A percentile compares a stretch with the other conserved stretches of the same genome.
Conservation (phyloP, 2,113 vertebrate genomes). For the Diadophis punctatus region DNA sequence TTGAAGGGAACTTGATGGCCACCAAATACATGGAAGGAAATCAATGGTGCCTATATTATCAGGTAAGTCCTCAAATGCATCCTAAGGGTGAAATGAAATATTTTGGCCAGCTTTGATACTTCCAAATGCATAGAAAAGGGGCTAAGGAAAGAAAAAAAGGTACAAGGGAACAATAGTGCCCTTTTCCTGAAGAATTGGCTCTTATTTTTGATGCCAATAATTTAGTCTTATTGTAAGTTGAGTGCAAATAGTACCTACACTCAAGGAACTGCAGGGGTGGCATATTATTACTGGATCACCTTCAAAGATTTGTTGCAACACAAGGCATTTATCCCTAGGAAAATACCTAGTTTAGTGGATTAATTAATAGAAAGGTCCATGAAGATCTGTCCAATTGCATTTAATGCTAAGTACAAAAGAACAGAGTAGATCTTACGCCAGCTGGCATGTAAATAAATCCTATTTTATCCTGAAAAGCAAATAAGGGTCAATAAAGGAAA, state of each 20-base stretch:
- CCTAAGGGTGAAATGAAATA: background rate
- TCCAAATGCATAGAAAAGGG: background rate
- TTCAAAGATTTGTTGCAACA: background rate
- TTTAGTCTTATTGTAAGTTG: background rate
- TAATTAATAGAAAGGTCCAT: conserved; percentile 21
- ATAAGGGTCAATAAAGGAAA: conserved; percentile 21
- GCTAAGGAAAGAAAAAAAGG: background rate
- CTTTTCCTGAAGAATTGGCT: background rate
- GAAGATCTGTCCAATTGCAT: conserved; percentile 13
- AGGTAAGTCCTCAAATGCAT: background rate
- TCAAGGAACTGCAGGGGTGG: background rate
- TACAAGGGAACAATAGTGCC: no score
- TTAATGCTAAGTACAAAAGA: conserved; percentile 24
- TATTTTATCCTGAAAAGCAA: conserved; percentile 18
- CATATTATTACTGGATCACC: background rate
- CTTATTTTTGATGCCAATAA: background rate
- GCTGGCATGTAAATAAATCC: conserved; percentile 23
- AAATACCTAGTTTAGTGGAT: background rate
- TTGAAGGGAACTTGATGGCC: background rate
- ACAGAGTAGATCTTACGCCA: background rate
- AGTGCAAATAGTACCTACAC: background rate
- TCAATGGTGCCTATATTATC: background rate
- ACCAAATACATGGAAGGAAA: background rate
- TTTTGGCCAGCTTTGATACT: background rate
- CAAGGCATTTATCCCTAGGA: background rate